Evolutionary conservation across 2,888 invertebrate genomes (phyloP), one percentile per base, ranked within the genome.

Genomic region (Tortricodes alternella): DNA sequence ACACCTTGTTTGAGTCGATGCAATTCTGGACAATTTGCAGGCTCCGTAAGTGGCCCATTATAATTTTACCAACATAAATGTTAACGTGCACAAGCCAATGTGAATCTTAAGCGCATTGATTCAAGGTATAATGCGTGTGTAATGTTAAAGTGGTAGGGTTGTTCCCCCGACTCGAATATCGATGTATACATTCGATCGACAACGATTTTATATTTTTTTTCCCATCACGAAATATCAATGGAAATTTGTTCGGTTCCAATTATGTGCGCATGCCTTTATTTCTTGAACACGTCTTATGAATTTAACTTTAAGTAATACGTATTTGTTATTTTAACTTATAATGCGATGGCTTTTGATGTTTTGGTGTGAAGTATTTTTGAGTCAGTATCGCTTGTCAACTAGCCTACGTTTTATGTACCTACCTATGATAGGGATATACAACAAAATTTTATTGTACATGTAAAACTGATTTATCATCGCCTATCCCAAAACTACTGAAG

Each of bases 141-240:
- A 61, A 27, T 6, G 19, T 23, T 68, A 71, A 65, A 39, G 62
- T 80, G 61, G 83, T 68, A 58, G 66, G 67, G 70, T 63, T 68
- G 73, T 65, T 71, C 73, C 58, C 24, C 62, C 63, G 66, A 65
- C 74, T 71, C 73, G 83, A 80, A 82, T 83, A 86, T 85, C 85
- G 82, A 79, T 73, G 68, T 78, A 83, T 79, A 83, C 83, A 83
- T 85, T 82, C 83, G 80, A 88, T 89, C 87, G 86, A 84, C 80
- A 82, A 73, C 68, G 70, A 78, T 85, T 86, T 85, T 85, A 78
- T 82, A 76, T 80, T 85, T 88, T 88, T 38, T 89, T 88, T 86
- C 87, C 79, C 89, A 87, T 80, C 89, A 89, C 89, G 87, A 89
- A 56, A 83, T 87, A 88, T 89, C 87, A 89, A 89, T 89, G 89